Percentiles rank a stretch among this genome's conserved stretches.
Conservation (phyloP, 2,888 invertebrate species). For the Glyphotaelius pellucidus region DNA sequence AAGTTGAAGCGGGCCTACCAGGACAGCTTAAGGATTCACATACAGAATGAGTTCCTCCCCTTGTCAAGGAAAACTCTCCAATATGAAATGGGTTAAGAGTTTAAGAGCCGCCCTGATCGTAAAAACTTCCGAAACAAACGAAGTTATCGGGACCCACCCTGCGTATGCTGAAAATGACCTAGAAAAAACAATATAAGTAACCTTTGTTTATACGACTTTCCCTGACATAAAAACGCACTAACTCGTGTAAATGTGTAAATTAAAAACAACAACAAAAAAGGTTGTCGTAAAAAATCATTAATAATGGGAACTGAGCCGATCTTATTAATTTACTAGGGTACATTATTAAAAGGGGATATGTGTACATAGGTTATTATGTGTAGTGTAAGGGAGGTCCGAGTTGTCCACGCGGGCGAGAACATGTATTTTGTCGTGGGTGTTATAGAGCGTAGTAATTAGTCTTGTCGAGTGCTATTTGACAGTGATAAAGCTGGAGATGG, state of each 20-base stretch:
- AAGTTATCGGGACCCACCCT: background rate
- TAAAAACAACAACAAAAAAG: background rate
- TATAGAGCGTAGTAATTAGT: background rate
- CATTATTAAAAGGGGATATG: background rate
- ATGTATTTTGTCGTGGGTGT: background rate
- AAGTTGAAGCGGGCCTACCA: background rate
- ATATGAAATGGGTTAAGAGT: constrained; percentile 50
- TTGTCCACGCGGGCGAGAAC: background rate
- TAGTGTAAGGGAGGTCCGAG: background rate
- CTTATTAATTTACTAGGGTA: background rate
- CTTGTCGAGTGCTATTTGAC: background rate
- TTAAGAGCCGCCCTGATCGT: constrained; percentile 42
- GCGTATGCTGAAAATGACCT: background rate
- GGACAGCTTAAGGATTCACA: background rate
- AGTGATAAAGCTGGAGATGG: background rate
- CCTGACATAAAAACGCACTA: background rate
- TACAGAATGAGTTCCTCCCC: background rate
- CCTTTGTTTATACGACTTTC: background rate
- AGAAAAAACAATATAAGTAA: background rate
- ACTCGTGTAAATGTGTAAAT: background rate
- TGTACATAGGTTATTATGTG: background rate
- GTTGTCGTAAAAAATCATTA: background rate
- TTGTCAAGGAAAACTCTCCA: background rate
- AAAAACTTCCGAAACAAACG: constrained; percentile 45
- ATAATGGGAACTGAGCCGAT: background rate